These are phyloP conservation scores for Carcina quercana DNA, from an alignment of 2,888 invertebrate species.

Conservation along the genomic window DNA sequence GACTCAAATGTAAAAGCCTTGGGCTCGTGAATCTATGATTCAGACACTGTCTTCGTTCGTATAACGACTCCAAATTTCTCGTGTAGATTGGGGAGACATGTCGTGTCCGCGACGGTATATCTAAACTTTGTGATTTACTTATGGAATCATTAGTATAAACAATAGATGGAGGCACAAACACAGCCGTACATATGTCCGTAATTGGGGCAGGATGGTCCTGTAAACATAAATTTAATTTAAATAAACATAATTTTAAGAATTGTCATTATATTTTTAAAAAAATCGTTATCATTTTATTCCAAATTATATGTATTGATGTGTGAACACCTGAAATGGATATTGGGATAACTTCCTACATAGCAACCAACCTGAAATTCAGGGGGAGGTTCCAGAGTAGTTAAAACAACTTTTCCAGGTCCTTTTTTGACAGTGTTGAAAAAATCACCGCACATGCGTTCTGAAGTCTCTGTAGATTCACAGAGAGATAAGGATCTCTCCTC, in stretches of 20 bases:
- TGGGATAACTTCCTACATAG: too few species aligned
- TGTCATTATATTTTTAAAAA: not conserved
- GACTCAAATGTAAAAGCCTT: conserved; percentile 74
- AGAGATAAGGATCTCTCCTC: conserved; percentile 85
- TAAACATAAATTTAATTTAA: conserved; percentile 20
- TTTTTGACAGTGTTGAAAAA: conserved; percentile 89
- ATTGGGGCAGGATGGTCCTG: conserved; percentile 50
- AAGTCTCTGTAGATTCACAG: conserved; percentile 84
- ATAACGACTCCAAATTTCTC: conserved; percentile 48
- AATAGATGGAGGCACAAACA: conserved; percentile 38
- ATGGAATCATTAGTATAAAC: conserved; percentile 34
- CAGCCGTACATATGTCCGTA: conserved; percentile 34
- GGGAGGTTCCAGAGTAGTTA: conserved; percentile 85
- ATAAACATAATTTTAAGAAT: not conserved
- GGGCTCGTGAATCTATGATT: conserved; percentile 62
- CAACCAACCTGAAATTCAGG: conserved; percentile 83
- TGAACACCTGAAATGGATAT: too few species aligned
- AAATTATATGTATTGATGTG: too few species aligned
- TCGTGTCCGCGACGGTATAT: conserved; percentile 32
- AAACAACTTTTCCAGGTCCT: conserved; percentile 78
- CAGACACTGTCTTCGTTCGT: conserved; percentile 56
- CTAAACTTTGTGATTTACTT: conserved; percentile 30
- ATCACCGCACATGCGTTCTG: conserved; percentile 85
- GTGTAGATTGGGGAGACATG: conserved; percentile 55
- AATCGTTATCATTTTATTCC: too few species aligned